Evolutionary conservation across 92 coral and sea anemone species (phyloP), one percentile per base, ranked within the genome.

Genomic region (Porites cylindrica): DNA sequence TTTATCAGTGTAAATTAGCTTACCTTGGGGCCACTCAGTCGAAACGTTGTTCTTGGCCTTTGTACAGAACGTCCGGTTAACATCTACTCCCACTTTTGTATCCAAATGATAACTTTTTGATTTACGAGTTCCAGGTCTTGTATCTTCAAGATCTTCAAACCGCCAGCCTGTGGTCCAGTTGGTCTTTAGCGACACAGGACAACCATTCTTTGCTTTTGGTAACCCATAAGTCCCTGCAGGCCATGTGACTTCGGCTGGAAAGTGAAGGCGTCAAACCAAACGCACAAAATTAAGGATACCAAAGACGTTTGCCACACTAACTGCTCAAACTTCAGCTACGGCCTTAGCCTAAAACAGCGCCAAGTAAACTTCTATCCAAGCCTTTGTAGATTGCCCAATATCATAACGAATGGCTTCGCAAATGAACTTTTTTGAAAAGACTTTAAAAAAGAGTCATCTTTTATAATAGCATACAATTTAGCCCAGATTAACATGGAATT

Each of bases 151-250:
- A 72, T 94, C 97, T 70, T 94, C 93, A 75, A 60, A 86, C 3
- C 91, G 75, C 43, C 82, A 69, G 54, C 97, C 97, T 61, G 97
- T 86, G 56, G 82, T 80, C 97, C 97, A 94, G 10, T 20, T n/a
- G 14, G 75, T 19, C 11, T 85, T 70, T 1, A 19, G 32, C 26
- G 90, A 78, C 64, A 63, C 59, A 79, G 97, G 97, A 75, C 97
- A 94, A 7, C 93, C 97, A 32, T 51, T 70, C n/a, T 78, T 86
- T 21, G 97, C 87, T 75, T 86, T 94, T 6, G 97, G 97, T 23
- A 94, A 62, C 14, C 93, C 97, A 75, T 92, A 94, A 10, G 69
- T 86, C 52, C 97, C 97, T 43, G 65, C 90, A 0, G 97, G 97
- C 97, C 97, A 94, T 60, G 79, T 9, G 29, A 60, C 47, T 20